A percentile compares a stretch with the other conserved stretches of the same genome.
These are phyloP conservation scores for Oxyruncus cristatus DNA, from an alignment of 2,113 vertebrate species.

Conservation along the genomic window DNA sequence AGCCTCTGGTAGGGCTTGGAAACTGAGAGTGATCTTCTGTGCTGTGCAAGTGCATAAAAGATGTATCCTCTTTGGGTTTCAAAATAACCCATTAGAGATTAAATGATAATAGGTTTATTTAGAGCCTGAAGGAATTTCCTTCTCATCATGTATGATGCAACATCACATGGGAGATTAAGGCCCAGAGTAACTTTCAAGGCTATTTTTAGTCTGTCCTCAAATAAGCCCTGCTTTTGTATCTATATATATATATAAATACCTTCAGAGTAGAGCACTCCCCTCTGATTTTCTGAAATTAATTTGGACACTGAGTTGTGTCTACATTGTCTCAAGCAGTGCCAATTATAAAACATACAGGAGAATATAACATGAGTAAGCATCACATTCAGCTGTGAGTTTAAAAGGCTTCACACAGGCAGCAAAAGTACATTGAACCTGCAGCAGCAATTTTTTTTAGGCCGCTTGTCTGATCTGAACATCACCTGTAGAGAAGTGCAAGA, in stretches of 20 bases:
- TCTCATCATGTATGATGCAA: slow-evolving; percentile 28
- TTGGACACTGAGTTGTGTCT: background rate
- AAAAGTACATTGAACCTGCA: background rate
- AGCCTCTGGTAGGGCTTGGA: background rate
- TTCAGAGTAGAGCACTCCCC: background rate
- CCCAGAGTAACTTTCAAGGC: slow-evolving; percentile 25
- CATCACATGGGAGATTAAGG: slow-evolving; percentile 43
- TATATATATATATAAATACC: background rate
- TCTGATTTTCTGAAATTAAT: background rate
- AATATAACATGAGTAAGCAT: background rate
- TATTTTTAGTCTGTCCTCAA: slow-evolving; percentile 53
- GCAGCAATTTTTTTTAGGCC: background rate
- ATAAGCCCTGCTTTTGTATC: background rate
- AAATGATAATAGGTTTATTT: slow-evolving; percentile 63
- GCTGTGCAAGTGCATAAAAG: background rate
- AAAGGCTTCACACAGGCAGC: background rate
- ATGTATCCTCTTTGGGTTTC: background rate
- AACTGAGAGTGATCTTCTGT: background rate
- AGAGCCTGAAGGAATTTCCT: slow-evolving; percentile 33
- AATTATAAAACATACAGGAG: background rate
- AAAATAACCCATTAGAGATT: slow-evolving; percentile 28
- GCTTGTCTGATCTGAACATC: rapidly evolving
- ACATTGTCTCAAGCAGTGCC: background rate
- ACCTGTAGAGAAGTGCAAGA: background rate
- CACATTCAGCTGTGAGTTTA: background rate